Conservation (phyloP, 2,888 invertebrate species). For the Caenorhabditis doughertyi region DNA sequence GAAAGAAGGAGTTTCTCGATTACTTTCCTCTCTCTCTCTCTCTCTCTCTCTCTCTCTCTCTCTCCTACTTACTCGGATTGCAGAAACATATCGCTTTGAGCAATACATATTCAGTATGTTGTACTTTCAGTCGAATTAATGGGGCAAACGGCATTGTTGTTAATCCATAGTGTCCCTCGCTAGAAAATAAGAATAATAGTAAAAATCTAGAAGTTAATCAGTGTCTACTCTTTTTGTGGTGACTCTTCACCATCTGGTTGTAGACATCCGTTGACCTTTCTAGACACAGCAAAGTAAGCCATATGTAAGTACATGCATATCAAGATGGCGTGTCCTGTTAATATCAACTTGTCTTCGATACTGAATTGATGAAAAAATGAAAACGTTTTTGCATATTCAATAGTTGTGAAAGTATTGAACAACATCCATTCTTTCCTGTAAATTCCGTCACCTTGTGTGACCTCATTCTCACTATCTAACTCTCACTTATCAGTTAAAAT, state of each 20-base stretch:
- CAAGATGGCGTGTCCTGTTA: conserved; percentile 22
- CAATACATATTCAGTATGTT: conserved; percentile 8
- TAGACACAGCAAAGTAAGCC: not conserved
- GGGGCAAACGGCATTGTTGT: conserved; percentile 13
- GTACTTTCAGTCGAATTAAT: conserved; percentile 15
- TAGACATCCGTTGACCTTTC: conserved; percentile 2
- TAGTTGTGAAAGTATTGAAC: conserved; percentile 38
- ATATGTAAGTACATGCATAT: conserved; percentile 23
- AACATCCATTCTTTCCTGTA: conserved; percentile 36
- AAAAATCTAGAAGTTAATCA: not conserved
- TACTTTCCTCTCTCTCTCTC: no score
- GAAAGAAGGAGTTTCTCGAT: no score
- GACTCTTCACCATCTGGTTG: conserved; percentile 21
- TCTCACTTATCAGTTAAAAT: not conserved
- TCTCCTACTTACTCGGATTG: conserved; percentile 31
- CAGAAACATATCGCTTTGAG: conserved; percentile 40
- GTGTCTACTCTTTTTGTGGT: not conserved
- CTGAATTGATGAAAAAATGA: conserved; percentile 31
- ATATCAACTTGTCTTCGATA: conserved; percentile 2
- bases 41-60: no score
- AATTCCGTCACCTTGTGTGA: not conserved
- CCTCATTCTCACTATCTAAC: not conserved
- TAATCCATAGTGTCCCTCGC: not conserved
- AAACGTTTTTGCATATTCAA: conserved; percentile 54
- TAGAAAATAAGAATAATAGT: not conserved